Evolutionary conservation across 2,113 vertebrate genomes (phyloP).

Genomic region (Acrocephalus kingi): DNA sequence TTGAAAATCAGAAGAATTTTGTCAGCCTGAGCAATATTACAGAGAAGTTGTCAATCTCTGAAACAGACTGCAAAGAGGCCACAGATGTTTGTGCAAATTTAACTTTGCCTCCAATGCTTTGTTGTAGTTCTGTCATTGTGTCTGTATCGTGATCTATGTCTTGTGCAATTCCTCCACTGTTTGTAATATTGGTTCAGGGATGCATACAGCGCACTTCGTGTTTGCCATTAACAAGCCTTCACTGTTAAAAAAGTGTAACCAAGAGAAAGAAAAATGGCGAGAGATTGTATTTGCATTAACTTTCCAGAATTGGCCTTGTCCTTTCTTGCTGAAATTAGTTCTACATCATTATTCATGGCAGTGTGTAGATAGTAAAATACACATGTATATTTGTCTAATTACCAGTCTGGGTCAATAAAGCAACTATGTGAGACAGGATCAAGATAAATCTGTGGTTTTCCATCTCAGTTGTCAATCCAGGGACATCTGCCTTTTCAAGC

Average conservation of each 20-base stretch:
- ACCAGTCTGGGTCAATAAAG: background rate
- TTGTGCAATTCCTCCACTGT: background rate
- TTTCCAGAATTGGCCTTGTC: background rate
- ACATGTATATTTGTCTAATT: background rate
- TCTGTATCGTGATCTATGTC: background rate
- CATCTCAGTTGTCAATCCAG: background rate
- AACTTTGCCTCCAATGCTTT: background rate
- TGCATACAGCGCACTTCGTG: background rate
- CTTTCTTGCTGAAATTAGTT: background rate
- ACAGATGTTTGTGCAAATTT: background rate
- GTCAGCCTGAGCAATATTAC: background rate
- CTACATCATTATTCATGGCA: background rate
- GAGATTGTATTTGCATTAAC: background rate
- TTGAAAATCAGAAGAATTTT: background rate
- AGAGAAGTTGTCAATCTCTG: background rate
- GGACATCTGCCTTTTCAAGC: background rate
- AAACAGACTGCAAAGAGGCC: background rate
- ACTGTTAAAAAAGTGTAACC: background rate
- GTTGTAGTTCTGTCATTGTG: background rate
- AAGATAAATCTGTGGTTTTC: background rate
- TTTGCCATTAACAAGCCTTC: background rate
- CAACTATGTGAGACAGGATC: background rate
- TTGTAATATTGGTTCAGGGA: background rate
- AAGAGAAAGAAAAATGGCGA: background rate
- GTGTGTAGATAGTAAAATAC: background rate